These are phyloP conservation scores for Prinia subflava DNA, from an alignment of 2,113 vertebrate genomes.

Conservation along the genomic window DNA sequence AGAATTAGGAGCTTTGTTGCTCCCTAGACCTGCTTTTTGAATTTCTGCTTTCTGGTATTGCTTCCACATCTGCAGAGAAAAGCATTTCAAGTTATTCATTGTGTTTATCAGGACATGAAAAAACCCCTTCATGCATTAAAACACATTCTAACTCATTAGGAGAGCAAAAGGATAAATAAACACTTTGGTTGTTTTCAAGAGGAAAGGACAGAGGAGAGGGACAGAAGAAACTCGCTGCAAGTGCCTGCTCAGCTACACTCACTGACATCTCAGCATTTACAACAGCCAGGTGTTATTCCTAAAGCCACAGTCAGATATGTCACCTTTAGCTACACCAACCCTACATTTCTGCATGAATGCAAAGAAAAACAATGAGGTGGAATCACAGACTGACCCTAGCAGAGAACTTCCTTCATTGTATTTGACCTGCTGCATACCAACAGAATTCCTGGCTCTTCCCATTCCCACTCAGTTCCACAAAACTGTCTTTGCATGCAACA, in stretches of 20 bases:
- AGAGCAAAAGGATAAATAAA: conserved; percentile 19
- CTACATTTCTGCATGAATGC: background rate
- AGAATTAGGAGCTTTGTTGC: conserved; percentile 93
- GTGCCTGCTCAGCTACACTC: background rate
- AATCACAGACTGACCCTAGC: background rate
- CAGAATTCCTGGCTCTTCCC: background rate
- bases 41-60: conserved; percentile 90
- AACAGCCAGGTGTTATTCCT: background rate
- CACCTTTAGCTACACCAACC: background rate
- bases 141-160: conserved; percentile 29
- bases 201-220: conserved; percentile 16
- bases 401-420: background rate
- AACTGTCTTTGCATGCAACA: conserved; percentile 67
- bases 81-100: conserved; percentile 86
- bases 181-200: background rate
- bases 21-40: conserved; percentile 96
- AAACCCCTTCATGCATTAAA: conserved; percentile 45
- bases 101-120: conserved; percentile 63
- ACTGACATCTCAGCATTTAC: background rate
- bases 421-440: background rate
- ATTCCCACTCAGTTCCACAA: background rate
- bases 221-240: background rate
- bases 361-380: background rate
- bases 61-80: conserved; percentile 99
- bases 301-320: background rate